Evolutionary conservation across 2,113 vertebrate genomes (phyloP).

Genomic region (Cebidichthys violaceus): DNA sequence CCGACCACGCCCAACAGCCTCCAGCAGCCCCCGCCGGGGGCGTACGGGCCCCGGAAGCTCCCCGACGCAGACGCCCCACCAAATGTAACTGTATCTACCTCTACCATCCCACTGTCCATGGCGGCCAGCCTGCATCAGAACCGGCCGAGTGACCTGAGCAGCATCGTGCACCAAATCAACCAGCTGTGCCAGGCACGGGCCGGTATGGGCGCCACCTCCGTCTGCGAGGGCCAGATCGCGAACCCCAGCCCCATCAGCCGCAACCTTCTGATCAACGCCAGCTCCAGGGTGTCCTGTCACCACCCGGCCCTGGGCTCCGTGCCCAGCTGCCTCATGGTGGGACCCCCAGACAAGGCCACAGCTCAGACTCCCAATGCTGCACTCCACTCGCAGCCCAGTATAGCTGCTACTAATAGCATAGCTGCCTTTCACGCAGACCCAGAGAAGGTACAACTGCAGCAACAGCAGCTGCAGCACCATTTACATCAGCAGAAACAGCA

Average conservation of each 20-base stretch:
- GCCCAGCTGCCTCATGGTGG: slow-evolving; percentile 90
- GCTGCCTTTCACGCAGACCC: slow-evolving; percentile 88
- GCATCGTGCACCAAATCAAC: slow-evolving; percentile 99
- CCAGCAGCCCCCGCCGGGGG: slow-evolving; percentile 82
- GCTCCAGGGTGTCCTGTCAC: slow-evolving; percentile 95
- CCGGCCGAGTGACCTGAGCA: slow-evolving; percentile 93
- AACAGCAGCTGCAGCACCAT: slow-evolving; percentile 82
- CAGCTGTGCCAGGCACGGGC: slow-evolving; percentile 98
- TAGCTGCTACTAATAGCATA: slow-evolving; percentile 85
- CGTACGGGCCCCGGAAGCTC: slow-evolving; percentile 92
- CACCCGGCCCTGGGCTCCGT: slow-evolving; percentile 71
- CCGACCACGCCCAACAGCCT: slow-evolving; percentile 74
- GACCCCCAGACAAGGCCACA: slow-evolving; percentile 87
- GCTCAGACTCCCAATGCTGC: slow-evolving; percentile 83
- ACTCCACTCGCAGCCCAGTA: slow-evolving; percentile 81
- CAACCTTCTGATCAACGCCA: slow-evolving; percentile 97
- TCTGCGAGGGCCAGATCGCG: slow-evolving; percentile 98
- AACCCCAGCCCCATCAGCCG: slow-evolving; percentile 98
- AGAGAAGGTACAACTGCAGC: slow-evolving; percentile 85
- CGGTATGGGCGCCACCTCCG: slow-evolving; percentile 94
- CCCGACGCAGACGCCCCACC: slow-evolving; percentile 96
- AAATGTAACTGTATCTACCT: slow-evolving; percentile 99
- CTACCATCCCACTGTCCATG: slow-evolving; percentile 99
- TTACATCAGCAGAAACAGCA: slow-evolving; percentile 71
- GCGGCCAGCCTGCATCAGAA: slow-evolving; percentile 94